Evolutionary conservation across 2,888 invertebrate genomes (phyloP).

Genomic region (Xestia c-nigrum): DNA sequence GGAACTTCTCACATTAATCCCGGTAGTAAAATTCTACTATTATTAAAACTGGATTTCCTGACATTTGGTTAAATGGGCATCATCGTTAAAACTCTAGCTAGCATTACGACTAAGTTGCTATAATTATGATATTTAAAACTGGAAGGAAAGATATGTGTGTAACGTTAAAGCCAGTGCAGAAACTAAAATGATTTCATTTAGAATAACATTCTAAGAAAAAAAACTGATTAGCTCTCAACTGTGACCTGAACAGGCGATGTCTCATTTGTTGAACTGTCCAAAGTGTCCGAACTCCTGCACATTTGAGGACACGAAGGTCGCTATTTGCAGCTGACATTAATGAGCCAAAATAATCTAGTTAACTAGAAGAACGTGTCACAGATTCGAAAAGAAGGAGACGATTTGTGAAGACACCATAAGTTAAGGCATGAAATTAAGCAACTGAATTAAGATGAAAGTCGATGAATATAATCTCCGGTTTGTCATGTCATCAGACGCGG

Average conservation of each 20-base stretch:
- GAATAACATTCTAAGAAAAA: background rate
- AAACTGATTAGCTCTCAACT: background rate
- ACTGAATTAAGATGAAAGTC: background rate
- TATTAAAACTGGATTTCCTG: background rate
- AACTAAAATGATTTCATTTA: background rate
- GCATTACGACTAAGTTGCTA: background rate
- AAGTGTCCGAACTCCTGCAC: background rate
- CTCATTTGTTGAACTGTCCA: background rate
- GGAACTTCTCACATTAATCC: background rate
- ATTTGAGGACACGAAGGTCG: background rate
- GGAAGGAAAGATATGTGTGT: background rate
- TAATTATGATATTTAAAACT: background rate
- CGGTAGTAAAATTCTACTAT: conserved; percentile 7
- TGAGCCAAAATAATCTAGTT: background rate
- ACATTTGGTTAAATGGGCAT: background rate
- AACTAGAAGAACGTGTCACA: background rate
- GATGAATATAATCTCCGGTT: background rate
- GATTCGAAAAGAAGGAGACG: background rate
- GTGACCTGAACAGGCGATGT: background rate
- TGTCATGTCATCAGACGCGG: background rate
- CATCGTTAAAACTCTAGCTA: background rate
- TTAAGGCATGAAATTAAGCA: background rate
- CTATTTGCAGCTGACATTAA: background rate
- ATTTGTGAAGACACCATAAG: background rate
- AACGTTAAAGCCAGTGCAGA: background rate